phyloP scores from a whole-genome alignment of 2,797 vertebrate genomes.

The Poeciliopsis infans region DNA sequence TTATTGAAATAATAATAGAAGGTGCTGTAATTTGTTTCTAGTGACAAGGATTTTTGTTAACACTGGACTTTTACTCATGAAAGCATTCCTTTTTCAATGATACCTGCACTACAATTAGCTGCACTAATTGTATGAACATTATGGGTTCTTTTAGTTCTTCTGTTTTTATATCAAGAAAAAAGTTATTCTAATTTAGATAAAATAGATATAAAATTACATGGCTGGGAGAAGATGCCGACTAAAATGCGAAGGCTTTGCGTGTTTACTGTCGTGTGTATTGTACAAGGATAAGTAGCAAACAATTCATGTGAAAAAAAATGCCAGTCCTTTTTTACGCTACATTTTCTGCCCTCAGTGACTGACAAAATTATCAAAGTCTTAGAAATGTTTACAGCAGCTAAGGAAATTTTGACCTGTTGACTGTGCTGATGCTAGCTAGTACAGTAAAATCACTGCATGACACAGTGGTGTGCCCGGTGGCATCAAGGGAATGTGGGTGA shows the following conservation, averaged over 20 bases:
- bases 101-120: constrained; percentile 10
- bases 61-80: not conserved
- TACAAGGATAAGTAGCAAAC: constrained; percentile 22
- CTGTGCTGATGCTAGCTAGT: constrained; percentile 10
- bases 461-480: constrained; percentile 27
- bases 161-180: not conserved
- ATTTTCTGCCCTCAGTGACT: constrained; percentile 9
- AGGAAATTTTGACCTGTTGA: constrained; percentile 21
- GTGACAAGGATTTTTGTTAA: not conserved
- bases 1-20: constrained; percentile 20
- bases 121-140: constrained; percentile 4
- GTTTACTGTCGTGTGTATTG: constrained; percentile 18
- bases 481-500: constrained; percentile 38
- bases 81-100: constrained; percentile 7
- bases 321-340: constrained; percentile 2
- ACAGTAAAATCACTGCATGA: constrained; percentile 22
- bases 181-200: constrained; percentile 22
- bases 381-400: not conserved
- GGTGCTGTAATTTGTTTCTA: not conserved
- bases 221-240: not conserved
- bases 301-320: not conserved
- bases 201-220: constrained; percentile 12
- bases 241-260: constrained; percentile 29
- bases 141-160: constrained; percentile 10
- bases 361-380: constrained; percentile 1